Conservation (phyloP, 2,113 vertebrate species). For the Erythrolamprus reginae region DNA sequence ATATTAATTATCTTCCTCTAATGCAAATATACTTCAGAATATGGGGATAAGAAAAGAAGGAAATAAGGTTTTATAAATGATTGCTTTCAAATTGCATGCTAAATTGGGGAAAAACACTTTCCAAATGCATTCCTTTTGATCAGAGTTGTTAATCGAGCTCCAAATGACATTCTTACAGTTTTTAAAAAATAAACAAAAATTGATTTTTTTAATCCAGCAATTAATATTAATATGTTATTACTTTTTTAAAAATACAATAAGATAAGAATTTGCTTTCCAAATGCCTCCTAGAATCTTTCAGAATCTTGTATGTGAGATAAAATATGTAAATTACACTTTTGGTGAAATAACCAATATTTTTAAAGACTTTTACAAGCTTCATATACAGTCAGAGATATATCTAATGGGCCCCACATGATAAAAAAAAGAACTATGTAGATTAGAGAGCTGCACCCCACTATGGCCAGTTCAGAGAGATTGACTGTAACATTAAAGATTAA, state of each 20-base stretch:
- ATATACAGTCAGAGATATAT: neutral
- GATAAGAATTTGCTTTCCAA: neutral
- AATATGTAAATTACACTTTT: neutral
- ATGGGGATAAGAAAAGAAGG: neutral
- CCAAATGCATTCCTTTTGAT: slow-evolving; percentile 53
- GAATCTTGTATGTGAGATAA: neutral
- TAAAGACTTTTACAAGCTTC: neutral
- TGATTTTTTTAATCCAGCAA: neutral
- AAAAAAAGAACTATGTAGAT: neutral
- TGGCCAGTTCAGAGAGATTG: neutral
- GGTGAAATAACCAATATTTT: neutral
- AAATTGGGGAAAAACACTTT: slow-evolving; percentile 44
- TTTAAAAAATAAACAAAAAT: neutral
- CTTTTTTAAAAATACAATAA: neutral
- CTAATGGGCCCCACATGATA: neutral
- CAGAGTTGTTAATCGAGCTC: slow-evolving; percentile 31
- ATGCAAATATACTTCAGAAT: slow-evolving; percentile 16
- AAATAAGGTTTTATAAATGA: neutral
- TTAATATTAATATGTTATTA: neutral
- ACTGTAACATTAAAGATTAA: neutral
- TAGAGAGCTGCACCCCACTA: neutral
- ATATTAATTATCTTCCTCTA: slow-evolving; percentile 40
- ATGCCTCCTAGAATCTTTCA: neutral
- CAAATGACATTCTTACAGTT: neutral
- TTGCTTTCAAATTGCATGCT: slow-evolving; percentile 17